Percentiles rank a stretch among this genome's conserved stretches.
These are phyloP conservation scores for Sebastes trivittatus DNA, from an alignment of 2,797 vertebrate genomes.

Conservation along the genomic window DNA sequence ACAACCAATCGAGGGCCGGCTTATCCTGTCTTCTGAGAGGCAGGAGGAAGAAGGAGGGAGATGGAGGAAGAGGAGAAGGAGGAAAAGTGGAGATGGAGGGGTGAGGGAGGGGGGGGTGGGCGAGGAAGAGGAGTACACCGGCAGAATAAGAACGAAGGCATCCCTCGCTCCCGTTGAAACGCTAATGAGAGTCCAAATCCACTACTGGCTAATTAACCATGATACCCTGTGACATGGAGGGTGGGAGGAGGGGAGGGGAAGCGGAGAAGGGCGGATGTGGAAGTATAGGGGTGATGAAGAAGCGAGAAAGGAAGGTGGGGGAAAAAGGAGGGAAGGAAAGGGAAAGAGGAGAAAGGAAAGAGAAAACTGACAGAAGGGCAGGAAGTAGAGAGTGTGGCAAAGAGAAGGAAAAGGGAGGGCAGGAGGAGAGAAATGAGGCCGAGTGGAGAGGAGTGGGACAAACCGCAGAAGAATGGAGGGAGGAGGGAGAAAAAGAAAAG, in stretches of 20 bases:
- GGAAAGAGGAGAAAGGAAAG: neutral
- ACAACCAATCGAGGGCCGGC: conserved; percentile 42
- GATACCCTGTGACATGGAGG: conserved; percentile 72
- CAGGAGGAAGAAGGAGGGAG: neutral
- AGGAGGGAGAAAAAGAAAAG: neutral
- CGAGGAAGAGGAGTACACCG: conserved; percentile 27
- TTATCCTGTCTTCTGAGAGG: conserved; percentile 53
- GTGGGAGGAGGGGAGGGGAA: conserved; percentile 16
- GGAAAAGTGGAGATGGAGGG: conserved; percentile 3
- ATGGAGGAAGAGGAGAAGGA: neutral
- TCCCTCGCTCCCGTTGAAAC: conserved; percentile 61
- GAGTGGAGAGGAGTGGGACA: neutral
- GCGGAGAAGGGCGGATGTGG: neutral
- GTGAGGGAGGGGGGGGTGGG: neutral
- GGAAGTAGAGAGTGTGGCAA: neutral
- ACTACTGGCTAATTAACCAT: conserved; percentile 78
- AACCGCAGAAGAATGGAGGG: conserved; percentile 22
- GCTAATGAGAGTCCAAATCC: conserved; percentile 75
- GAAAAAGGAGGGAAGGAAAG: neutral
- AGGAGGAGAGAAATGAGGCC: conserved; percentile 18
- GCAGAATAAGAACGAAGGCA: conserved; percentile 69
- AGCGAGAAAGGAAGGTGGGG: neutral
- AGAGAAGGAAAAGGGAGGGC: neutral
- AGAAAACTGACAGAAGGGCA: neutral
- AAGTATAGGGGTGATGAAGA: neutral